A percentile compares a stretch with the other conserved stretches of the same genome.
phyloP scores from a whole-genome alignment of 2,888 invertebrate genomes.

The Bombylius discolor region DNA sequence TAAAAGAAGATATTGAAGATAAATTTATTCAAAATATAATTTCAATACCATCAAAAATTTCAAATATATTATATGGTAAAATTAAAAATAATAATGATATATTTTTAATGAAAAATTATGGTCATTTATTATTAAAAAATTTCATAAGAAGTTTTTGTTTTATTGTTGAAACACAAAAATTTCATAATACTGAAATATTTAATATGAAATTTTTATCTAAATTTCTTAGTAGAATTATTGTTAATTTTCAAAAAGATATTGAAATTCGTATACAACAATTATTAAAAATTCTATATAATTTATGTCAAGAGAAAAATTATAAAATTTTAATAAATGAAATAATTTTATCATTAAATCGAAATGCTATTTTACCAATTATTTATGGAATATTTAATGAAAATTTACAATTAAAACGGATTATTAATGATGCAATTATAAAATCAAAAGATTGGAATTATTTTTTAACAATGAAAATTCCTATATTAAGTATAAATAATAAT shows the following conservation, averaged over 20 bases:
- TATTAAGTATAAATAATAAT: slow-evolving; percentile 40
- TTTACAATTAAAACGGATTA: slow-evolving; percentile 31
- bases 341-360: slow-evolving; percentile 42
- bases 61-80: slow-evolving; percentile 48
- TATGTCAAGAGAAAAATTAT: slow-evolving; percentile 24
- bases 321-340: slow-evolving; percentile 31
- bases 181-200: slow-evolving; percentile 3
- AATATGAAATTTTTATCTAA: slow-evolving; percentile 40
- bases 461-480: slow-evolving; percentile 47
- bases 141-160: slow-evolving; percentile 48
- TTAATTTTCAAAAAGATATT: slow-evolving; percentile 41
- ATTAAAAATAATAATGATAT: slow-evolving; percentile 40
- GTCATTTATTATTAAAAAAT: slow-evolving; percentile 46
- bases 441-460: slow-evolving; percentile 53
- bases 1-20: slow-evolving; percentile 35
- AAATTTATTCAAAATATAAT: slow-evolving; percentile 47
- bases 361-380: slow-evolving; percentile 46
- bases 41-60: slow-evolving; percentile 56
- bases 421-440: slow-evolving; percentile 38
- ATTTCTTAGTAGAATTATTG: slow-evolving; percentile 48
- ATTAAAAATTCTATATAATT: slow-evolving; percentile 40
- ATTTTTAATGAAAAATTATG: slow-evolving; percentile 46
- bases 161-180: slow-evolving; percentile 35
- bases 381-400: slow-evolving; percentile 43
- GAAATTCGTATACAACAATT: slow-evolving; percentile 40